phyloP scores from a whole-genome alignment of 2,888 invertebrate genomes.

The Lypha dubia region DNA sequence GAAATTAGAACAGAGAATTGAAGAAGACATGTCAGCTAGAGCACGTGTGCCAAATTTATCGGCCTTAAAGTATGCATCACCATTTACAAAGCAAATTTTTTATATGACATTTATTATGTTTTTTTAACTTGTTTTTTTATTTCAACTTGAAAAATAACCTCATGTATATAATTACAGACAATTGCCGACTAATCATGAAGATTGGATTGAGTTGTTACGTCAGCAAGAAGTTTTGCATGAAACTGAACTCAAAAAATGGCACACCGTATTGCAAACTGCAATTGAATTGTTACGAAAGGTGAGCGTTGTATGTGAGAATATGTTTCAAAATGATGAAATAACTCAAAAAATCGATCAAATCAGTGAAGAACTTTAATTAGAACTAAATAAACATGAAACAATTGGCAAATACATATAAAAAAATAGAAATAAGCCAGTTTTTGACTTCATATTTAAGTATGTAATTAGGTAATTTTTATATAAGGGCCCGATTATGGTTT shows the following conservation, averaged over 20 bases:
- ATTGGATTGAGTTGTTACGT: conserved; percentile 91
- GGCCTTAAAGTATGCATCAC: conserved; percentile 78
- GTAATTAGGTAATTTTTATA: too few relatives aligned
- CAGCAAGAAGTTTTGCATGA: conserved; percentile 92
- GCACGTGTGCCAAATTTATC: conserved; percentile 80
- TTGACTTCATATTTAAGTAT: too few relatives aligned
- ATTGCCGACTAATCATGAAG: conserved; percentile 90
- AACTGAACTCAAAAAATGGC: conserved; percentile 92
- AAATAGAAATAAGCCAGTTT: not conserved
- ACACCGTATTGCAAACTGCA: conserved; percentile 88
- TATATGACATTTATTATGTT: not conserved
- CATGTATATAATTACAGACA: conserved; percentile 83
- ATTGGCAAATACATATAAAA: not conserved
- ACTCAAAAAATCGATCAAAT: conserved; percentile 80
- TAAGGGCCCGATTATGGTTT: too few relatives aligned
- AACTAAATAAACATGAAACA: not conserved
- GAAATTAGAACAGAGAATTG: conserved; percentile 86
- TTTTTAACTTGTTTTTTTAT: not conserved
- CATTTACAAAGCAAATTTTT: not conserved
- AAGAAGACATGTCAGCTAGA: conserved; percentile 79
- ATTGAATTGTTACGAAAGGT: conserved; percentile 90
- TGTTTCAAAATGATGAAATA: conserved; percentile 80
- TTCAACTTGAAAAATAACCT: not conserved
- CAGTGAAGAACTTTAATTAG: conserved; percentile 73
- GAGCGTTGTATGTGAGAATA: conserved; percentile 83